Evolutionary conservation across 2,888 invertebrate genomes (phyloP).

Genomic region (Neoascia interrupta): DNA sequence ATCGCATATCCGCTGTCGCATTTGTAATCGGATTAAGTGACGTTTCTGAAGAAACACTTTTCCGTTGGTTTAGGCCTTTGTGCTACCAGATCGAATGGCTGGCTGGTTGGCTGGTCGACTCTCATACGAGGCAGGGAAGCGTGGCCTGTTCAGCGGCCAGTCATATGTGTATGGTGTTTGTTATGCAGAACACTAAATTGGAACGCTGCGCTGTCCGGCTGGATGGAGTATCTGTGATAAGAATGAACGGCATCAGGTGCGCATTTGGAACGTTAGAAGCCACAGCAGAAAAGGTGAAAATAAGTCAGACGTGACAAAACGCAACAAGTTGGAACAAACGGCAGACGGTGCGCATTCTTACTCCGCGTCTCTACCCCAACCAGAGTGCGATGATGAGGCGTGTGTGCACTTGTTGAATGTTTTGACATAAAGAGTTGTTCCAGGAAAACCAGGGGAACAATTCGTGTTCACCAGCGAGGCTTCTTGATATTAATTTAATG

Average conservation of each 20-base stretch:
- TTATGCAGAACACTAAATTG: slow-evolving; percentile 55
- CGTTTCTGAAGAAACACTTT: slow-evolving; percentile 39
- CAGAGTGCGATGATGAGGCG: slow-evolving; percentile 13
- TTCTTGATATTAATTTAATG: slow-evolving; percentile 22
- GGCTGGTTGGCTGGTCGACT: slow-evolving; percentile 44
- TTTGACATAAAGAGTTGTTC: slow-evolving; percentile 45
- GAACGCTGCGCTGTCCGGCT: slow-evolving; percentile 27
- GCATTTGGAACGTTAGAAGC: slow-evolving; percentile 53
- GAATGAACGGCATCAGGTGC: slow-evolving; percentile 55
- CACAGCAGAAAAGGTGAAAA: slow-evolving; percentile 51
- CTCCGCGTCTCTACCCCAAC: background rate
- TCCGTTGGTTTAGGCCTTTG: slow-evolving; percentile 31
- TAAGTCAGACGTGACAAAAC: slow-evolving; percentile 65
- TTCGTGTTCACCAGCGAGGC: slow-evolving; percentile 18
- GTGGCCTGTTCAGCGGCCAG: slow-evolving; percentile 39
- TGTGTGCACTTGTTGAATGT: slow-evolving; percentile 44
- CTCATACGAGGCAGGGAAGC: slow-evolving; percentile 34
- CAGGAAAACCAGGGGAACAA: slow-evolving; percentile 20
- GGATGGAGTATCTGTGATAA: slow-evolving; percentile 45
- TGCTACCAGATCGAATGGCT: slow-evolving; percentile 45
- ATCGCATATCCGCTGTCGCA: slow-evolving; percentile 55
- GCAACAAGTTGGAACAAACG: slow-evolving; percentile 28
- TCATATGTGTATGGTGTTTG: slow-evolving; percentile 46
- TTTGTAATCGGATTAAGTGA: slow-evolving; percentile 60
- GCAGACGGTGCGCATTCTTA: background rate